Base-by-base conservation (phyloP, 2,888 invertebrate genomes). In the Acanthoscelides obtectus region DNA sequence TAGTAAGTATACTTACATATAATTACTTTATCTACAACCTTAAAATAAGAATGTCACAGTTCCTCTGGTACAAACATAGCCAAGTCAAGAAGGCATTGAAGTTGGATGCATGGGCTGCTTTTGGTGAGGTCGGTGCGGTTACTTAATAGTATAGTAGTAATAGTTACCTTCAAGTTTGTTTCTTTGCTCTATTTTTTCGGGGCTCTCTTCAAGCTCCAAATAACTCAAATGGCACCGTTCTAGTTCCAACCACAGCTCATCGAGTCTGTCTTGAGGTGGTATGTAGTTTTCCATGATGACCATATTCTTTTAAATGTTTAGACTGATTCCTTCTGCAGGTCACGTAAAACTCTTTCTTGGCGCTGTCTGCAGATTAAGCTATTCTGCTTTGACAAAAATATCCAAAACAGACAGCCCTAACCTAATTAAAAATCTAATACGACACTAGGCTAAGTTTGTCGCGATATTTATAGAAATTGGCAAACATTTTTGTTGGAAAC, bases 141-240 rank as follows among this genome's bases (percentile, higher is more conserved):
- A n/a, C n/a, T n/a, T n/a, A n/a, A n/a, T n/a, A n/a, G n/a, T n/a
- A n/a, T n/a, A 45, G 1, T 45, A 6, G 17, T 45, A 45, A 6
- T 17, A 45, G 45, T 45, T 84, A 93, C 94, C 92, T 90, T 94
- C 94, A 22, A 95, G 85, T 83, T 93, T 93, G 76, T 90, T 90
- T 79, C 93, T 89, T 80, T 92, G 91, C 75, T 92, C 90, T 69
- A 94, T 85, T 83, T 94, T 94, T 78, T 92, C 89, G 19, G 92
- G 90, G 81, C 92, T 92, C 81, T 94, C 94, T 79, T 95, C 94
- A 22, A 92, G 91, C 82, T 93, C 92, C 73, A 95, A 87, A 86
- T 93, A 95, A 77, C 89, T 90, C 86, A 94, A 90, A 86, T 95
- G 95, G 70, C 92, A 89, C 76, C 90, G 88, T 80, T 93, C 90